Base-by-base conservation (phyloP, 2,797 vertebrate species). In the Cheirogaleus major region DNA sequence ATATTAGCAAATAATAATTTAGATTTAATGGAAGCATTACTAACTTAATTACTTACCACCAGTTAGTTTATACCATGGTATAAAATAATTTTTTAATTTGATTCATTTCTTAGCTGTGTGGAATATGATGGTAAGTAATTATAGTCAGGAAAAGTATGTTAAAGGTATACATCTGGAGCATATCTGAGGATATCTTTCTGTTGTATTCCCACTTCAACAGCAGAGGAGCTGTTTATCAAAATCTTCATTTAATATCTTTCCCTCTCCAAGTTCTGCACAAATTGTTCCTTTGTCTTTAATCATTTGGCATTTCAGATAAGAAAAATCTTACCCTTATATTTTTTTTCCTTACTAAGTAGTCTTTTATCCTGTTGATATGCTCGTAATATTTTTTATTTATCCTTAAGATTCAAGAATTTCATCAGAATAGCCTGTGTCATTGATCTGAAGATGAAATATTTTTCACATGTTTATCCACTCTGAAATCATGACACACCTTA, bases 321-420 rank as follows among this genome's bases (percentile, higher is more conserved):
- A 75, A 52, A 67, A 82, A 38, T 30, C 15, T 69, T 45, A 38
- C 10, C 10, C 30, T 41, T 69, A 32, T 25, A 65, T 63, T 81
- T 81, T 73, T 79, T 73, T 86, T 65, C 61, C 20, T 50, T n/a
- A 15, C n/a, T 30, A 80, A 81, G 15, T 57, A 72, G n/a, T 27
- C 67, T 59, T 93, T 95, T 69, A 84, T 69, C 35, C 41, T 72
- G 12, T 30, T 69, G 13, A 30, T 73, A 85, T 76, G 14, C 20
- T 69, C 30, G 57, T 82, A 7, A 22, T 25, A 38, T 55, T 27
- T 91, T 82, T 86, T 83, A n/a, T 35, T 76, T 92, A n/a, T 59
- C 41, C 41, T 87, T 94, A 93, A 95, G 79, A 92, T 82, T 81
- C n/a, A 80, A 57, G 30, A 1, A 83, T 83, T 67, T 92, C 50